A percentile compares a stretch with the other conserved stretches of the same genome.
Conservation (phyloP, 2,113 vertebrate genomes). For the Myotis brandtii region DNA sequence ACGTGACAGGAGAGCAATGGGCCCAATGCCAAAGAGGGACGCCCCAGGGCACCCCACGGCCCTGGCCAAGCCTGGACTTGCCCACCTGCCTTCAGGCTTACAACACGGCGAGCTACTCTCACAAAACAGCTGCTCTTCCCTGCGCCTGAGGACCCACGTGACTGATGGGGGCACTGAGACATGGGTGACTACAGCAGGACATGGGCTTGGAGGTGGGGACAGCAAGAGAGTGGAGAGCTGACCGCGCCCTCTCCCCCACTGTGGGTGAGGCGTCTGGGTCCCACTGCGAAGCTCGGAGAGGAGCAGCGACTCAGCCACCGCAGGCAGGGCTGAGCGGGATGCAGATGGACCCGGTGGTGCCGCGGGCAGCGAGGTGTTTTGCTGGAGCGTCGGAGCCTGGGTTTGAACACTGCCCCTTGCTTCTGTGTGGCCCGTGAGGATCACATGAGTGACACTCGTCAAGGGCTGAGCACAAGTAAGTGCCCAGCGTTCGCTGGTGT, state of each 20-base stretch:
- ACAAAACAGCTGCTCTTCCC: not conserved
- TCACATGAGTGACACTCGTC: accelerated
- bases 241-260: accelerated
- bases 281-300: not conserved
- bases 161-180: accelerated
- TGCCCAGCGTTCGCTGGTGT: accelerated
- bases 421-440: not conserved
- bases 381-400: accelerated
- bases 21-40: accelerated
- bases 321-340: accelerated
- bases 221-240: not conserved
- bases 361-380: accelerated
- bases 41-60: accelerated
- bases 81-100: not conserved
- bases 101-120: accelerated
- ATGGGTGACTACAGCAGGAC: no score
- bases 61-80: not conserved
- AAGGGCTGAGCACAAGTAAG: accelerated
- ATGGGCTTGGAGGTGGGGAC: not conserved
- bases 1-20: accelerated
- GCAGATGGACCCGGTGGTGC: accelerated
- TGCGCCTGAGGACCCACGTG: not conserved
- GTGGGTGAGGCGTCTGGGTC: accelerated
- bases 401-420: accelerated
- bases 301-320: accelerated